Percentiles rank a stretch among this genome's conserved stretches.
These are phyloP conservation scores for Drosophila lacertosa DNA, from an alignment of 1,140 invertebrate genomes.

Conservation along the genomic window DNA sequence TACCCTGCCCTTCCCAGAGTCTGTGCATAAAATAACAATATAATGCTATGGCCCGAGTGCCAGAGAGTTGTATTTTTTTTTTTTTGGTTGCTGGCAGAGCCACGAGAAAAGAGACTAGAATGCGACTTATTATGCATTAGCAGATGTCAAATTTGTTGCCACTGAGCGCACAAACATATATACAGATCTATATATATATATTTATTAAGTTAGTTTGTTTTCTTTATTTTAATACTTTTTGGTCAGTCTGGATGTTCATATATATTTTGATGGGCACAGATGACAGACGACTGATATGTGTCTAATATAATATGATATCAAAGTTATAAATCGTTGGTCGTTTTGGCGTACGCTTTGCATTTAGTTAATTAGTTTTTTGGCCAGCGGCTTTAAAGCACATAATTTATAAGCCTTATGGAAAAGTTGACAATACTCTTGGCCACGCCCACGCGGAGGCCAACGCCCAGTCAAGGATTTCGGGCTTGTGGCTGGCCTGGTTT, in stretches of 20 bases:
- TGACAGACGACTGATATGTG: constrained; percentile 53
- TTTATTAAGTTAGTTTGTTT: not conserved
- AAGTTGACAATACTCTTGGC: constrained; percentile 12
- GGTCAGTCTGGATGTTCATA: constrained; percentile 53
- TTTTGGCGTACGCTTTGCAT: constrained; percentile 44
- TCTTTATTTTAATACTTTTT: constrained; percentile 21
- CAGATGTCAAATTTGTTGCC: constrained; percentile 65
- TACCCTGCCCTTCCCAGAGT: constrained; percentile 26
- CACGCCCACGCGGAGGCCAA: not conserved
- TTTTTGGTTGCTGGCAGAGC: constrained; percentile 18
- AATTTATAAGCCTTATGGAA: constrained; percentile 40
- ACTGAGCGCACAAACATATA: constrained; percentile 7
- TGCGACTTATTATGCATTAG: constrained; percentile 67
- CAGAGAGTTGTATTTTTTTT: constrained; percentile 33
- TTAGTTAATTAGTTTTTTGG: constrained; percentile 68
- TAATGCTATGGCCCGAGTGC: constrained; percentile 63
- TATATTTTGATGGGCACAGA: constrained; percentile 15
- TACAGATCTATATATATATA: not conserved
- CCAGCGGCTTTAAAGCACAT: constrained; percentile 49
- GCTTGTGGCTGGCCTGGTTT: constrained; percentile 41
- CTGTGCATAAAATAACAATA: constrained; percentile 82
- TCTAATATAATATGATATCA: constrained; percentile 24
- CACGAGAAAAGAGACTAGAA: constrained; percentile 16
- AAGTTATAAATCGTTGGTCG: constrained; percentile 57
- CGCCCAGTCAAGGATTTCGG: constrained; percentile 16